Conservation (phyloP, 37 sponge, comb jelly and placozoan genomes). For the Cliona cf. orientalis region DNA sequence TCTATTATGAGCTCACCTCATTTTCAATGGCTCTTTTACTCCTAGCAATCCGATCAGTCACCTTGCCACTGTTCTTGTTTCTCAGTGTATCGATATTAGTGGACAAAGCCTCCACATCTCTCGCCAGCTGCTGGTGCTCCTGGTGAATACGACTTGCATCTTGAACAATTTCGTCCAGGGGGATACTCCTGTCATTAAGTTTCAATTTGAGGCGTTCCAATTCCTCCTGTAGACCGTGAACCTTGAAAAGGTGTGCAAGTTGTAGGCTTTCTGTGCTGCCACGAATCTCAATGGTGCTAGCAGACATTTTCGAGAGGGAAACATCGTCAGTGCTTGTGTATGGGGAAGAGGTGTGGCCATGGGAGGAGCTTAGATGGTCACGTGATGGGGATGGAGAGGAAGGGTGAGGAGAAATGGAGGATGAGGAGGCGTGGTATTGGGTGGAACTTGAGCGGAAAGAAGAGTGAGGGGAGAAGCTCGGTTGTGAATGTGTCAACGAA, state of each 20-base stretch:
- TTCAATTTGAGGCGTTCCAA: not conserved
- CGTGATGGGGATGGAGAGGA: not conserved
- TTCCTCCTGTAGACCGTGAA: slow-evolving; percentile 29
- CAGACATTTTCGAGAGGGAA: slow-evolving; percentile 5
- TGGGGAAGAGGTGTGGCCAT: not conserved
- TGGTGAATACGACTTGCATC: not conserved
- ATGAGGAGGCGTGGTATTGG: not conserved
- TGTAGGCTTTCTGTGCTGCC: slow-evolving; percentile 5
- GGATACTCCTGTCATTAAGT: not conserved
- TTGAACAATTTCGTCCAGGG: not conserved
- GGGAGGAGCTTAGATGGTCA: not conserved
- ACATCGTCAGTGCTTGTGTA: not conserved
- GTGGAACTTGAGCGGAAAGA: too few relatives aligned
- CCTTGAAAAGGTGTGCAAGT: slow-evolving; percentile 5
- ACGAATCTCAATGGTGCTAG: not conserved
- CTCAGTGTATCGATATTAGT: not conserved
- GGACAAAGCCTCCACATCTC: not conserved
- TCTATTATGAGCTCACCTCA: slow-evolving; percentile 9
- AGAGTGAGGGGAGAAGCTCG: too few relatives aligned
- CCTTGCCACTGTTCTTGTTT: not conserved
- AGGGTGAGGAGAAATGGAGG: not conserved
- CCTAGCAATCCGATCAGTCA: not conserved
- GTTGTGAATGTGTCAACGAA: too few relatives aligned
- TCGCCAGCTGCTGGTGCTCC: slow-evolving; percentile 8
- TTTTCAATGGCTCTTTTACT: not conserved